Conservation (phyloP, 2,113 vertebrate species). For the Dicrurus megarhynchus region DNA sequence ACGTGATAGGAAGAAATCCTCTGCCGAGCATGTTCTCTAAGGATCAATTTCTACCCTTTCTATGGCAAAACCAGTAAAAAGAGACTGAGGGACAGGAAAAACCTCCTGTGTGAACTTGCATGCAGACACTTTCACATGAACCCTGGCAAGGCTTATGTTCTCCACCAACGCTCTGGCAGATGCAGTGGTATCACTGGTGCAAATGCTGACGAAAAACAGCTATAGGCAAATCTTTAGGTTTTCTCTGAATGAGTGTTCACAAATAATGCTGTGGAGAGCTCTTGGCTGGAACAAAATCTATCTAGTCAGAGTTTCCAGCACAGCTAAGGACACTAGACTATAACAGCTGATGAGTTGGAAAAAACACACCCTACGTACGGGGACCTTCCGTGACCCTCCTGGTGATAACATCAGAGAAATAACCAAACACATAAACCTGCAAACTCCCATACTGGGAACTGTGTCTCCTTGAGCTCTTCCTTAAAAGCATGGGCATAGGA, state of each 20-base stretch:
- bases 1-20: neutral
- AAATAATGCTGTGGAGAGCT: neutral
- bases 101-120: neutral
- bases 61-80: neutral
- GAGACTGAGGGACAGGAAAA: neutral
- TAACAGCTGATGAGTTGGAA: neutral
- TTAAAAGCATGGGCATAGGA: neutral
- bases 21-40: neutral
- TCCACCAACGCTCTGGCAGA: neutral
- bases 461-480: neutral
- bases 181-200: neutral
- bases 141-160: neutral
- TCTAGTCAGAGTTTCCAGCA: conserved; percentile 47
- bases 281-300: neutral
- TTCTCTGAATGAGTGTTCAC: conserved; percentile 44
- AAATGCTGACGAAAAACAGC: neutral
- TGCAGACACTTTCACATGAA: neutral
- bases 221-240: neutral
- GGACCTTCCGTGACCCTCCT: neutral
- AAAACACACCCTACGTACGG: neutral
- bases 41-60: neutral
- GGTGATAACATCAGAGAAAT: neutral
- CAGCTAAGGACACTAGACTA: neutral
- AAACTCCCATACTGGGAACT: neutral
- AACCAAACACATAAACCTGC: neutral